Evolutionary conservation across 2,797 vertebrate genomes (phyloP).

Genomic region (Ciconia nigra): DNA sequence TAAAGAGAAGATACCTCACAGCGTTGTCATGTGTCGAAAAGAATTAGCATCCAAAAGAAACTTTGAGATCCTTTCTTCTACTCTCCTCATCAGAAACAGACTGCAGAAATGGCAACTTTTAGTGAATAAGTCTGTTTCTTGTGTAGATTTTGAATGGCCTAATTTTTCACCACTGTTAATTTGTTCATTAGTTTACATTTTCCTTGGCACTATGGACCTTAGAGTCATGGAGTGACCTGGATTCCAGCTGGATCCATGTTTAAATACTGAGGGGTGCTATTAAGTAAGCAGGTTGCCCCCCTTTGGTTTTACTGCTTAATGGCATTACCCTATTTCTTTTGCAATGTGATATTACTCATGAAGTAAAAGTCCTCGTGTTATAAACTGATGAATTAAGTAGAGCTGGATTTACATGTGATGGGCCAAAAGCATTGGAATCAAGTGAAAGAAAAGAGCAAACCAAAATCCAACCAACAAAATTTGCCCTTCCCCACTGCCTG

Average conservation of each 20-base stretch:
- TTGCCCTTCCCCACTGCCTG: not conserved
- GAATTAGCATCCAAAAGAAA: not conserved
- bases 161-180: not conserved
- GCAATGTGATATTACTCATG: not conserved
- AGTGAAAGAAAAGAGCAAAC: not conserved
- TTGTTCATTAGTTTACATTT: not conserved
- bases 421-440: not conserved
- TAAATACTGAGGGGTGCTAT: not conserved
- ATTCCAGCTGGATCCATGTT: not conserved
- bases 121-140: not conserved
- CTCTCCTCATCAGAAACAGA: not conserved
- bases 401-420: not conserved
- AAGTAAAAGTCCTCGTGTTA: not conserved
- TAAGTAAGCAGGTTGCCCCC: not conserved
- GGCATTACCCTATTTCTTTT: not conserved
- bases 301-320: not conserved
- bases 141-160: not conserved
- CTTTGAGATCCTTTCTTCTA: not conserved
- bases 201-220: not conserved
- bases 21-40: not conserved
- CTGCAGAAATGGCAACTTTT: not conserved
- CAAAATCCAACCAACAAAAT: not conserved
- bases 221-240: not conserved
- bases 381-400: not conserved
- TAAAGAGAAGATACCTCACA: not conserved